phyloP scores from a whole-genome alignment of 30 jellyfish, hydroid and myxozoan genomes.

The Aurelia aurita complex sp. Pacific region DNA sequence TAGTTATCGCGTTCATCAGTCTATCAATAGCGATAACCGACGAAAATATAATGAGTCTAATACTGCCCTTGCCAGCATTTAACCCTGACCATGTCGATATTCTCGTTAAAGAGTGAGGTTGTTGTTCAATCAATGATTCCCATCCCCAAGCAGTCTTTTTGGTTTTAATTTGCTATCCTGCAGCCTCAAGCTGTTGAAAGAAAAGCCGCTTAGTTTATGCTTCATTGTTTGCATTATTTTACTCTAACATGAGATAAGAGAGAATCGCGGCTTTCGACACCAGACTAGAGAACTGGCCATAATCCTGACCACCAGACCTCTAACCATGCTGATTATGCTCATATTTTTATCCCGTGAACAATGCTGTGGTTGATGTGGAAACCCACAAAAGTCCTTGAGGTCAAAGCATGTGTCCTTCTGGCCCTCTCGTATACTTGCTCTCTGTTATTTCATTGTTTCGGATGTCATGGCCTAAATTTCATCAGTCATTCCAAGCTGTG shows the following conservation, averaged over 20 bases:
- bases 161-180: too few relatives aligned
- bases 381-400: constrained; percentile 69
- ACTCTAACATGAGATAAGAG: not conserved
- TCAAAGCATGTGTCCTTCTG: constrained; percentile 60
- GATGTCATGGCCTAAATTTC: not conserved
- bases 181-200: too few relatives aligned
- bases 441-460: not conserved
- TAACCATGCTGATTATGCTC: constrained; percentile 33
- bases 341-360: constrained; percentile 34
- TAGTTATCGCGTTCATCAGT: too few relatives aligned
- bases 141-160: too few relatives aligned
- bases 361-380: constrained; percentile 66
- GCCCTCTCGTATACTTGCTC: not conserved
- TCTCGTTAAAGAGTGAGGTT: too few relatives aligned
- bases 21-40: too few relatives aligned
- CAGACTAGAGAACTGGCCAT: constrained; percentile 35
- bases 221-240: constrained; percentile 15
- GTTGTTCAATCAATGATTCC: too few relatives aligned
- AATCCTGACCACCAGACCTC: constrained; percentile 66
- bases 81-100: too few relatives aligned
- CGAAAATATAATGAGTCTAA: too few relatives aligned
- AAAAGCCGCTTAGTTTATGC: constrained; percentile 2
- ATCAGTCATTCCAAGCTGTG: not conserved
- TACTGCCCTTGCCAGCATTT: too few relatives aligned
- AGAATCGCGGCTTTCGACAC: constrained; percentile 47